These are phyloP conservation scores for Cerastis leucographa DNA, from an alignment of 2,888 invertebrate genomes.

Conservation along the genomic window DNA sequence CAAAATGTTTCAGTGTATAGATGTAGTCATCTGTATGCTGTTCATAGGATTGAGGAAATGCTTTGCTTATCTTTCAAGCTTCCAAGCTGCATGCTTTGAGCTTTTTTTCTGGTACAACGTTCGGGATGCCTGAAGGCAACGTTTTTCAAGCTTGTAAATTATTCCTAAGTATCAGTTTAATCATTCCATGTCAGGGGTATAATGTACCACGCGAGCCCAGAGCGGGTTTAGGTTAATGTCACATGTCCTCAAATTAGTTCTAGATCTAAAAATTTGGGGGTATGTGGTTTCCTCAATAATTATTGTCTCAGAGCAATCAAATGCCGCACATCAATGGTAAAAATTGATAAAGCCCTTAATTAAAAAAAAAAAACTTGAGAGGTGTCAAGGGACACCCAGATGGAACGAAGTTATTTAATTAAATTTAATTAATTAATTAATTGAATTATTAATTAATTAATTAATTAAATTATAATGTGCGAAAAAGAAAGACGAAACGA, in stretches of 20 bases:
- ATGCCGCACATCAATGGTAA: too few species aligned
- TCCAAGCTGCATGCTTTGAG: not conserved
- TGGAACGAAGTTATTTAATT: too few species aligned
- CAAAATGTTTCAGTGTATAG: conserved; percentile 40
- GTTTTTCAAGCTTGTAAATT: not conserved
- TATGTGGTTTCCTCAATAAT: too few species aligned
- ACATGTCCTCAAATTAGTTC: not conserved
- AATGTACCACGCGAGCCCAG: not conserved
- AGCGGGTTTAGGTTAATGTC: not conserved
- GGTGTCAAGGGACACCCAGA: too few species aligned
- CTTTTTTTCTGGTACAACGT: conserved; percentile 15
- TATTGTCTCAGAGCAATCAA: too few species aligned
- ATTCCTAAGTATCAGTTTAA: not conserved
- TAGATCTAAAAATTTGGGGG: too few species aligned
- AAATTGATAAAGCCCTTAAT: too few species aligned
- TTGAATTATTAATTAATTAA: too few species aligned
- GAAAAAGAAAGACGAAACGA: too few species aligned
- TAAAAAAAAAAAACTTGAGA: too few species aligned
- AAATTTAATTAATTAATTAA: too few species aligned
- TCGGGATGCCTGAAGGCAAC: not conserved
- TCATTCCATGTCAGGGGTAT: not conserved
- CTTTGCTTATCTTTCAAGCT: conserved; percentile 47
- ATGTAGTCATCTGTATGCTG: conserved; percentile 56
- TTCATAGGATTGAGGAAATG: conserved; percentile 33
- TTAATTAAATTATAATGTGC: too few species aligned